phyloP scores from a whole-genome alignment of 2,888 invertebrate genomes.

The Tetramorium bicarinatum region DNA sequence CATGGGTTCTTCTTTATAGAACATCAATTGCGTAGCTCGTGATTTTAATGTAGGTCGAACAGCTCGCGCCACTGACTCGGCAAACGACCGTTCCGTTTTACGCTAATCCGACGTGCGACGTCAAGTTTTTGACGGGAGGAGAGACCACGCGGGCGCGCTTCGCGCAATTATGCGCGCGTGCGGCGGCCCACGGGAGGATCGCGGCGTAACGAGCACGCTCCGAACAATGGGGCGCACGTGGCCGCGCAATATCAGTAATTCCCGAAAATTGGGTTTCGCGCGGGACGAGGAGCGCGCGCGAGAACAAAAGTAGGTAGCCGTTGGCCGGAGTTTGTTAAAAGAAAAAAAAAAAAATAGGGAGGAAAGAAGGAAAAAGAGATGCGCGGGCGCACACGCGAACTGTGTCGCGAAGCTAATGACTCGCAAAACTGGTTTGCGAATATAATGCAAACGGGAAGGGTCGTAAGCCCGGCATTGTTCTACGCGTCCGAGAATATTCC shows the following conservation, averaged over 20 bases:
- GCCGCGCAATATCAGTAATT: conserved; percentile 62
- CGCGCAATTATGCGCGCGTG: conserved; percentile 49
- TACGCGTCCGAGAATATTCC: conserved; percentile 52
- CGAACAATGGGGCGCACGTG: conserved; percentile 74
- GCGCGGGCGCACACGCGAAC: conserved; percentile 28
- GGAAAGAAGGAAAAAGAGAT: background rate
- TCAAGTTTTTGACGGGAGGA: conserved; percentile 35
- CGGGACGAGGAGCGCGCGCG: background rate
- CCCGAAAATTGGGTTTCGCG: conserved; percentile 66
- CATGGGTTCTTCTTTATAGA: too few species aligned
- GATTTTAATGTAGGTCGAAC: conserved; percentile 8
- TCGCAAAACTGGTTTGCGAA: conserved; percentile 74
- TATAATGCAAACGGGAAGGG: conserved; percentile 66
- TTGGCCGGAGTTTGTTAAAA: conserved; percentile 33
- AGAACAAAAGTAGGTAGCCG: conserved; percentile 34
- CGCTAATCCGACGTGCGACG: conserved; percentile 1
- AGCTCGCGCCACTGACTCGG: background rate
- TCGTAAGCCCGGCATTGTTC: conserved; percentile 57
- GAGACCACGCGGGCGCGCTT: conserved; percentile 9
- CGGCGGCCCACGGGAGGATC: conserved; percentile 8
- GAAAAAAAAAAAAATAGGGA: background rate
- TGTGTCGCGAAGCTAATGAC: conserved; percentile 71
- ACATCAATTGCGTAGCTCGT: background rate
- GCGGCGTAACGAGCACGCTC: conserved; percentile 48
- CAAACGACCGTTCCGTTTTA: background rate